A percentile compares a stretch with the other conserved stretches of the same genome.
Conservation (phyloP, 2,113 vertebrate genomes). For the Sitta europaea region DNA sequence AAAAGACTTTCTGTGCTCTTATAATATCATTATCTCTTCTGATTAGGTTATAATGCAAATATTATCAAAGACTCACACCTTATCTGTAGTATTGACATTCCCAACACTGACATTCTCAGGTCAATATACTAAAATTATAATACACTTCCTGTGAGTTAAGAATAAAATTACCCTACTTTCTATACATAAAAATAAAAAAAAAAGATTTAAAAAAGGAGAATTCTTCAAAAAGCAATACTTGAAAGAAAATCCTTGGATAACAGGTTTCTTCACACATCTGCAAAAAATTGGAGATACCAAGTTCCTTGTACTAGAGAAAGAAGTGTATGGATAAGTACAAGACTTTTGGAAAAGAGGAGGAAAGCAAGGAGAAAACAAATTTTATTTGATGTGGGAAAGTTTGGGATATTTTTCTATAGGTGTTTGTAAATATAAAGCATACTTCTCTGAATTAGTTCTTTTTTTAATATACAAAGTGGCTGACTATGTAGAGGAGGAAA, state of each 20-base stretch:
- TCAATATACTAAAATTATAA: constrained; percentile 49
- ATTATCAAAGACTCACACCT: not conserved
- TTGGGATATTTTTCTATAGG: not conserved
- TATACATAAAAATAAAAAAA: not conserved
- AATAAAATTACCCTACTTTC: not conserved
- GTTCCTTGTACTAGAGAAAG: not conserved
- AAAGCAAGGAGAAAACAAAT: not conserved
- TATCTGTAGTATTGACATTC: constrained; percentile 1
- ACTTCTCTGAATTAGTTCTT: not conserved
- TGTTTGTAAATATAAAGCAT: not conserved
- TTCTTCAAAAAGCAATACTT: not conserved
- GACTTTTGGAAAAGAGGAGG: not conserved
- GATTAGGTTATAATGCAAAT: constrained; percentile 52
- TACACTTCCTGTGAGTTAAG: not conserved
- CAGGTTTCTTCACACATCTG: not conserved
- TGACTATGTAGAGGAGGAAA: not conserved
- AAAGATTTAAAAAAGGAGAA: not conserved
- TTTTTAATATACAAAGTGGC: not conserved
- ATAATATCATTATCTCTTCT: not conserved
- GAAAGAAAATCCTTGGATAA: not conserved
- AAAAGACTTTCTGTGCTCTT: not conserved
- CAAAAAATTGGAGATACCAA: rapidly evolving
- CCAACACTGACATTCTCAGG: not conserved
- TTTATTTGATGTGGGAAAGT: not conserved
- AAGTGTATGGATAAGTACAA: not conserved